A percentile compares a stretch with the other conserved stretches of the same genome.
Conservation (phyloP, 2,113 vertebrate species). For the Plestiodon gilberti region DNA sequence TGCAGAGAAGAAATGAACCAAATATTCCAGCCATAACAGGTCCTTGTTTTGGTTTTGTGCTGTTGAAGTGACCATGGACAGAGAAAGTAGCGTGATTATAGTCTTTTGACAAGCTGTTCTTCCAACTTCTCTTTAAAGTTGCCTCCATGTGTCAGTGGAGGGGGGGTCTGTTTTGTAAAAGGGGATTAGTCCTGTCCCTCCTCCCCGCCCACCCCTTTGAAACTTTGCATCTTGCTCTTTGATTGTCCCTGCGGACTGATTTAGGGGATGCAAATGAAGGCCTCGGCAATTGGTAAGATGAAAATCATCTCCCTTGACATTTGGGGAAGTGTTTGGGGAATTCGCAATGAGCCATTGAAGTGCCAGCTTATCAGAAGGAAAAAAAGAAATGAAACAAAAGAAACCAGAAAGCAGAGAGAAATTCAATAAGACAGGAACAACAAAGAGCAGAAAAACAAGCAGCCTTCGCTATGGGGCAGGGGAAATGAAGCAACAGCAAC, state of each 20-base stretch:
- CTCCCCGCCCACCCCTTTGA: conserved; percentile 14
- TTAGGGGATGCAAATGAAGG: conserved; percentile 67
- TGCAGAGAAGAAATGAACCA: neutral
- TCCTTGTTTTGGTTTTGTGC: neutral
- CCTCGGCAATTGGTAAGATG: conserved; percentile 46
- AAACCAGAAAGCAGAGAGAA: conserved; percentile 38
- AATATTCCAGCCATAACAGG: too few species aligned
- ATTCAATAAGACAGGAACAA: conserved; percentile 38
- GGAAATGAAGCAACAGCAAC: conserved; percentile 4
- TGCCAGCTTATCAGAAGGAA: conserved; percentile 39
- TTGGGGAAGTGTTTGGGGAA: conserved; percentile 50
- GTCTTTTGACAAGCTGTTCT: neutral
- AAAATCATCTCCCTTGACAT: conserved; percentile 58
- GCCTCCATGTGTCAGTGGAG: conserved; percentile 32
- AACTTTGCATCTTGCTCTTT: conserved; percentile 51
- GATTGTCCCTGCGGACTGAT: conserved; percentile 58
- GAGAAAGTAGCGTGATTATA: neutral
- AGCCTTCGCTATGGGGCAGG: neutral
- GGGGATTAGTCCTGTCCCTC: conserved; percentile 12
- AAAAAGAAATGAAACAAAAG: neutral
- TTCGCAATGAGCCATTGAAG: conserved; percentile 54
- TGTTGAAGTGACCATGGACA: neutral
- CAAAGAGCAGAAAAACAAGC: conserved; percentile 7
- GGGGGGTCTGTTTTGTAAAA: conserved; percentile 10
- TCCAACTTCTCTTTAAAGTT: neutral